A percentile compares a stretch with the other conserved stretches of the same genome.
phyloP scores from a whole-genome alignment of 2,797 vertebrate species.

The Sebastes taczanowskii region DNA sequence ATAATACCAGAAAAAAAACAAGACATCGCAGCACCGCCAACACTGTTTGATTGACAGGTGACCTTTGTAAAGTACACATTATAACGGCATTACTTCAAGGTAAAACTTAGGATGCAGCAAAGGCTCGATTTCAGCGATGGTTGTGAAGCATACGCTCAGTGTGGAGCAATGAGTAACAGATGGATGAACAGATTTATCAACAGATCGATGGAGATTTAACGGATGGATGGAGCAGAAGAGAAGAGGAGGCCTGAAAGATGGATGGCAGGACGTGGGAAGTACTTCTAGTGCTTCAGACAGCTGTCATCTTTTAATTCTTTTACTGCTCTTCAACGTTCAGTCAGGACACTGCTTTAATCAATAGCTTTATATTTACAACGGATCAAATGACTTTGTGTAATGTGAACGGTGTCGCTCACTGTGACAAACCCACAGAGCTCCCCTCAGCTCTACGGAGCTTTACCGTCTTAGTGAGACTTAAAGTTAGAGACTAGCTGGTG shows the following conservation, averaged over 20 bases:
- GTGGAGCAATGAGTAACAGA: not conserved
- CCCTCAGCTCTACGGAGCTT: not conserved
- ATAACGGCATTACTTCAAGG: not conserved
- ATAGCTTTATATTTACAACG: not conserved
- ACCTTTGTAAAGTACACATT: not conserved
- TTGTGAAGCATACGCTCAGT: not conserved
- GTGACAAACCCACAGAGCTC: not conserved
- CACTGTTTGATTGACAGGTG: not conserved
- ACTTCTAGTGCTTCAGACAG: not conserved
- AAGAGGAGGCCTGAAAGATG: slow-evolving; percentile 12
- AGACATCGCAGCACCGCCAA: not conserved
- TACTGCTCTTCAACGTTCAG: not conserved
- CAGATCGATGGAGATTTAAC: slow-evolving; percentile 34
- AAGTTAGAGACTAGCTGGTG: not conserved
- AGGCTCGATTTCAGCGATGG: not conserved
- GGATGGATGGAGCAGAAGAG: slow-evolving; percentile 11
- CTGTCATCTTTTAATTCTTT: not conserved
- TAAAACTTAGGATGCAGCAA: not conserved
- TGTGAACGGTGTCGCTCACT: not conserved
- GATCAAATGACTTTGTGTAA: not conserved
- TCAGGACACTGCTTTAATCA: not conserved
- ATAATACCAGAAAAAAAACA: too few relatives aligned
- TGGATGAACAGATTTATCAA: slow-evolving; percentile 11
- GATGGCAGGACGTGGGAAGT: not conserved
- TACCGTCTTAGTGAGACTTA: not conserved